Base-by-base conservation (phyloP, 2,113 vertebrate genomes). In the Picathartes gymnocephalus region DNA sequence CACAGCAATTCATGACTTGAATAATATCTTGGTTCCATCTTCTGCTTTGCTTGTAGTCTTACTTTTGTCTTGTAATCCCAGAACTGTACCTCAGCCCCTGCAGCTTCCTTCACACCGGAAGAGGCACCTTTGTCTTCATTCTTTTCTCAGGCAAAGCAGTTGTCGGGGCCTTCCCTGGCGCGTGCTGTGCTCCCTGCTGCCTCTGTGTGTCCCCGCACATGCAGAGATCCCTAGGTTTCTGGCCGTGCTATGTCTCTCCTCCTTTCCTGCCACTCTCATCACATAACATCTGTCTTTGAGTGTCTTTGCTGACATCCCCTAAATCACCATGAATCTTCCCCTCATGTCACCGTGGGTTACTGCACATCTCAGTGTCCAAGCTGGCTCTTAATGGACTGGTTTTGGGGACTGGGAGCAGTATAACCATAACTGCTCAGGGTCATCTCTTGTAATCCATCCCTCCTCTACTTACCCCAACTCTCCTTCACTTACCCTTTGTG, bases 151-250 rank as follows among this genome's bases (percentile, higher is more conserved):
- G 14, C 25, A 81, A 68, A 61, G 15, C 0, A 1, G 31, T 69
- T 40, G 17, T 51, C 0, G 0, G 4, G 24, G 54, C 20, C 17
- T 72, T 83, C 9, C 48, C 54, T 2, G 4, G 23, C 40, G 51
- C n/a, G 13, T 69, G 12, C 27, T 76, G 5, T 56, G 13, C 44
- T 86, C 7, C 4, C 31, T 48, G 19, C 16, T 66, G 39, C 33
- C 13, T 81, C 37, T 1, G 5, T 51, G 25, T 13, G 7, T 73
- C 22, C 11, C 5, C 10, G 78, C 3, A 27, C 8, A 9, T 2
- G 2, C 15, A 53, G 35, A 64, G 15, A 4, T 21, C 13, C 15
- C 6, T 15, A 62, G 37, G 19, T 10, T 76, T 57, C 42, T 80
- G 57, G 17, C 2, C 1, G 21, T 64, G 44, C 33, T 68, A 7